A percentile compares a stretch with the other conserved stretches of the same genome.
Evolutionary conservation across 2,888 invertebrate genomes (phyloP).

Genomic region (Leucophenga montana): DNA sequence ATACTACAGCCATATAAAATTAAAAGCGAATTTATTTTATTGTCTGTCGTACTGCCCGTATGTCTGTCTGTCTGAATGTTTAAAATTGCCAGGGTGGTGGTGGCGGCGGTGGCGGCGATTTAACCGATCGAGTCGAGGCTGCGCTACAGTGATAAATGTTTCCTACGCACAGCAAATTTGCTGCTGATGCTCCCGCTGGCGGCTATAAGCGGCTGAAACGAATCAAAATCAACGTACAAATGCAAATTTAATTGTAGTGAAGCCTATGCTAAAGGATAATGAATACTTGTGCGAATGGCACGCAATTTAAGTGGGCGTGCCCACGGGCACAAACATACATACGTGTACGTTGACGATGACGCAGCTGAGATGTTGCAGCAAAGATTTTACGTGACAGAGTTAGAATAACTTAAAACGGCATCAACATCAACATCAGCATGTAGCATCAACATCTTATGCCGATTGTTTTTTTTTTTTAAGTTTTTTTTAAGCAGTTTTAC

Average conservation of each 20-base stretch:
- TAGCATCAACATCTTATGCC: not conserved
- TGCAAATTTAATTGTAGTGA: slow-evolving; percentile 73
- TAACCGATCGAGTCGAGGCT: too few relatives aligned
- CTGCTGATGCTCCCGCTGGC: slow-evolving; percentile 60
- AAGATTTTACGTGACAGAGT: too few relatives aligned
- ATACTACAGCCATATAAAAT: slow-evolving; percentile 56
- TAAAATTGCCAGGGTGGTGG: too few relatives aligned
- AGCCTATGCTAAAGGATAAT: slow-evolving; percentile 45
- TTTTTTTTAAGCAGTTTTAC: not conserved
- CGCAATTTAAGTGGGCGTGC: slow-evolving; percentile 72
- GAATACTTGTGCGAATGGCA: slow-evolving; percentile 68
- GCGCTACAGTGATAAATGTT: slow-evolving; percentile 69
- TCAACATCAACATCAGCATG: too few relatives aligned
- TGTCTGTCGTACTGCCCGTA: slow-evolving; percentile 43
- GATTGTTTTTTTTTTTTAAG: not conserved
- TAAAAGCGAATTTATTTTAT: slow-evolving; percentile 71
- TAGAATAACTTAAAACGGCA: too few relatives aligned
- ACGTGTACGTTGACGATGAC: too few relatives aligned
- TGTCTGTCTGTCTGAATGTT: too few relatives aligned
- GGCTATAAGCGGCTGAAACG: slow-evolving; percentile 3
- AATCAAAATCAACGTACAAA: slow-evolving; percentile 61
- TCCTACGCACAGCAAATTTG: slow-evolving; percentile 60
- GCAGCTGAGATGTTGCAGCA: too few relatives aligned
- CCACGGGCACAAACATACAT: slow-evolving; percentile 45
- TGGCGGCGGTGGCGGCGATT: slow-evolving; percentile 22